These are phyloP conservation scores for Propsilocerus akamusi DNA, from an alignment of 1,140 invertebrate genomes.

Conservation along the genomic window DNA sequence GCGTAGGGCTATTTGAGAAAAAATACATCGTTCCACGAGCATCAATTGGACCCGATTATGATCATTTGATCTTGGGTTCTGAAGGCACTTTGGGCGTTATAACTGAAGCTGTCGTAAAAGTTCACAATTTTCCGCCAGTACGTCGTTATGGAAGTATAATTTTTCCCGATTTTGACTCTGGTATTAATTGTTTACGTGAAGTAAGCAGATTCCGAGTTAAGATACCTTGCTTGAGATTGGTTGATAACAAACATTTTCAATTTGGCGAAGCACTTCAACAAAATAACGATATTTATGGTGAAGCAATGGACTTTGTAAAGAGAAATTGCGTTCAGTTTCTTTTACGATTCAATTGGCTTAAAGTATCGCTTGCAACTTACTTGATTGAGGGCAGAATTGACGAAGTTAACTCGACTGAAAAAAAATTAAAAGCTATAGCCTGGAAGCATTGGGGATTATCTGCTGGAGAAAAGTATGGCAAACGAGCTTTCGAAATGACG, in stretches of 20 bases:
- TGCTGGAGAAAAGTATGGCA: neutral
- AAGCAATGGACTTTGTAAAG: neutral
- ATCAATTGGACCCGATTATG: slow-evolving; percentile 49
- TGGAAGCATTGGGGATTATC: neutral
- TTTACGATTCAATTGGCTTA: neutral
- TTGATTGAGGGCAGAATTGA: neutral
- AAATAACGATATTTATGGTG: neutral
- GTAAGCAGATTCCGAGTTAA: neutral
- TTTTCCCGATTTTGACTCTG: slow-evolving; percentile 38
- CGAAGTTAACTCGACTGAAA: neutral
- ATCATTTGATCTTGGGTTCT: slow-evolving; percentile 52
- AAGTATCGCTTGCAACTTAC: neutral
- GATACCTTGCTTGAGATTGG: neutral
- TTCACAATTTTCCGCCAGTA: slow-evolving; percentile 39
- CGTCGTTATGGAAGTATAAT: slow-evolving; percentile 49
- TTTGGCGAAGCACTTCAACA: neutral
- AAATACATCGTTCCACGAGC: slow-evolving; percentile 38
- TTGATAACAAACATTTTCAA: neutral
- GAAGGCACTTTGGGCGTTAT: slow-evolving; percentile 55
- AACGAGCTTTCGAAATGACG: neutral
- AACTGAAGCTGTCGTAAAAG: slow-evolving; percentile 50
- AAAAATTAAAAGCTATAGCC: neutral
- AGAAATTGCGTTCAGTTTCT: neutral
- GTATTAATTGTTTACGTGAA: neutral
- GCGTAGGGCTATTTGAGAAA: slow-evolving; percentile 38